Base-by-base conservation (phyloP, 1,140 invertebrate species). In the Eriosoma lanigerum region DNA sequence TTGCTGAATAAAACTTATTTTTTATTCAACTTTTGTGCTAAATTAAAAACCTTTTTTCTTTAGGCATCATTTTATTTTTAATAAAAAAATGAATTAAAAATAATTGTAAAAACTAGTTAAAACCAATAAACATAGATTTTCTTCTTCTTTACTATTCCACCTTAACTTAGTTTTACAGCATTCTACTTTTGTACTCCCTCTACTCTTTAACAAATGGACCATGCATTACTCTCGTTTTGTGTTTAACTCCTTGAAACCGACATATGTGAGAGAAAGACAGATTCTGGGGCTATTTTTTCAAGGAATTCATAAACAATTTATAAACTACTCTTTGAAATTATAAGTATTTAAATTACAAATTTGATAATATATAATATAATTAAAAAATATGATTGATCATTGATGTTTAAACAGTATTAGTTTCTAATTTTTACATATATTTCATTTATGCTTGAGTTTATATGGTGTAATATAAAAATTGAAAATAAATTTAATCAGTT, bases 401-500 rank as follows among this genome's bases (percentile, higher is more conserved):
- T 66, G 32, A 32, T 66, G 19, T 66, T 15, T 1, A 66, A 66
- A 66, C 12, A 44, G n/a, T 44, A 66, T 66, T 44, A 66, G 3
- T 26, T 66, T 66, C 8, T 15, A 44, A 66, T 66, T n/a, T 66
- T 66, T 66, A 24, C 19, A 66, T 66, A 17, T n/a, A 66, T 66
- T 66, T n/a, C 5, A 44, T 66, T 66, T 66, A 32, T 44, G 32
- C 3, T 15, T 10, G 19, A 66, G 8, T 38, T 44, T 29, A n/a
- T 44, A 29, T 44, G 62, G n/a, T 66, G 8, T 64, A 38, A 64
- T 64, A 64, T 64, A 38, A 64, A 32, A 38, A 64, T 64, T 64
- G 21, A 38, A 64, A 64, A 64, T 64, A 38, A 64, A 64, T 64
- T 64, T 64, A 26, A 64, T 64, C 21, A 64, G 62, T 64, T 38